Percentiles rank a stretch among this genome's conserved stretches.
phyloP scores from a whole-genome alignment of 2,113 vertebrate genomes.

The human (Homo sapiens) region DNA sequence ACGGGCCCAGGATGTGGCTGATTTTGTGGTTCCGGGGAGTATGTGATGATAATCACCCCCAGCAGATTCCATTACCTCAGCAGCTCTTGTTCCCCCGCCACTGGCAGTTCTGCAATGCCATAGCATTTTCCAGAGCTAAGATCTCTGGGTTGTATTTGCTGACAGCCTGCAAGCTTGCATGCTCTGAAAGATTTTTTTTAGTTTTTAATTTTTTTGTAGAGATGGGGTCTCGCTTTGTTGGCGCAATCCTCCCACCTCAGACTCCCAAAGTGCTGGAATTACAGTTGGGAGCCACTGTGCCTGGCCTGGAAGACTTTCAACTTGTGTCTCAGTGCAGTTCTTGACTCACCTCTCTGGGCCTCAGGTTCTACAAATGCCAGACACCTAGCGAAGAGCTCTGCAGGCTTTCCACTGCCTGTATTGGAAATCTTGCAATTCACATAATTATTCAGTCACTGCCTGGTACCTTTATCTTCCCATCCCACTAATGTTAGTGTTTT shows the following conservation, averaged over 20 bases:
- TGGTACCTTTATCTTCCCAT: background rate
- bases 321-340: background rate
- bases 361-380: background rate
- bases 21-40: background rate
- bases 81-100: background rate
- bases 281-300: background rate
- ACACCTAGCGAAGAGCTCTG: background rate
- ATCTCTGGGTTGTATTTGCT: background rate
- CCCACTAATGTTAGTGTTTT: background rate
- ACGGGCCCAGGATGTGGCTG: background rate
- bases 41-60: background rate
- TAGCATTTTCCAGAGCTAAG: background rate
- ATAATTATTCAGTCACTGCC: slow-evolving; percentile 43
- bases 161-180: background rate
- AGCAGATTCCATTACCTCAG: background rate
- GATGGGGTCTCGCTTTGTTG: too few species aligned
- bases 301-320: background rate
- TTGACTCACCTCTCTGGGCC: background rate
- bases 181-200: background rate
- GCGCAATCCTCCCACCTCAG: too few species aligned
- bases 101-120: background rate
- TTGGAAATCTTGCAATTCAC: background rate
- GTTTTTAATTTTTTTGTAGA: too few species aligned
- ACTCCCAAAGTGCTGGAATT: too few species aligned
- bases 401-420: background rate